These are phyloP conservation scores for Neosilurus hyrtlii DNA, from an alignment of 2,797 vertebrate species.

Conservation along the genomic window DNA sequence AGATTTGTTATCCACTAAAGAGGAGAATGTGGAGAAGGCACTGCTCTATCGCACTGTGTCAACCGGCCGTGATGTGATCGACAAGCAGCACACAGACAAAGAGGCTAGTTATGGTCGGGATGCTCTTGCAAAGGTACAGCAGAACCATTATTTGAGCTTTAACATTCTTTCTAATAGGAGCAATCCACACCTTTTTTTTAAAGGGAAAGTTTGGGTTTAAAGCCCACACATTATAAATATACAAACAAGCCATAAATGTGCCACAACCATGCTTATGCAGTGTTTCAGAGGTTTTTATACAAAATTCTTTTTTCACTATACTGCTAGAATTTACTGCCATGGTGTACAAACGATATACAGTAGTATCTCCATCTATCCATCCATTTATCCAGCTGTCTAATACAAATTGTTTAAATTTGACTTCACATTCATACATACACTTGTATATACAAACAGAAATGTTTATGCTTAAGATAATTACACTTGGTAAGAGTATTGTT, in stretches of 20 bases:
- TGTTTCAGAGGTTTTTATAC: neutral
- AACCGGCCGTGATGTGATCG: constrained; percentile 91
- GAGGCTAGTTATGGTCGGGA: constrained; percentile 94
- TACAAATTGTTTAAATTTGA: too few species aligned
- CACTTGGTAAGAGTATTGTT: too few species aligned
- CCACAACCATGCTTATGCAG: neutral
- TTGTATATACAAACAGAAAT: too few species aligned
- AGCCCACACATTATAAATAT: neutral
- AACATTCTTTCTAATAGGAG: neutral
- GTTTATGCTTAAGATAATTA: too few species aligned
- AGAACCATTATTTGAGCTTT: neutral
- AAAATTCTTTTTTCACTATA: neutral
- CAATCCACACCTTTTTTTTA: neutral
- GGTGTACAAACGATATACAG: neutral
- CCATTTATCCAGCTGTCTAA: too few species aligned
- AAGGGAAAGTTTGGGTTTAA: neutral
- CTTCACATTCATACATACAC: too few species aligned
- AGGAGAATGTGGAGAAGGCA: constrained; percentile 90
- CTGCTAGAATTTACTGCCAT: neutral
- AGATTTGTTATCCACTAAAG: constrained; percentile 84
- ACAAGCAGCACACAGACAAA: constrained; percentile 91
- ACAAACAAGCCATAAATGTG: neutral
- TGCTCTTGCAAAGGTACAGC: constrained; percentile 89
- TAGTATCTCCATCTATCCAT: too few species aligned
- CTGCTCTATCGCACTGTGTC: constrained; percentile 93